Evolutionary conservation across 2,113 vertebrate species (phyloP).

Genomic region (Ardeotis arabs): DNA sequence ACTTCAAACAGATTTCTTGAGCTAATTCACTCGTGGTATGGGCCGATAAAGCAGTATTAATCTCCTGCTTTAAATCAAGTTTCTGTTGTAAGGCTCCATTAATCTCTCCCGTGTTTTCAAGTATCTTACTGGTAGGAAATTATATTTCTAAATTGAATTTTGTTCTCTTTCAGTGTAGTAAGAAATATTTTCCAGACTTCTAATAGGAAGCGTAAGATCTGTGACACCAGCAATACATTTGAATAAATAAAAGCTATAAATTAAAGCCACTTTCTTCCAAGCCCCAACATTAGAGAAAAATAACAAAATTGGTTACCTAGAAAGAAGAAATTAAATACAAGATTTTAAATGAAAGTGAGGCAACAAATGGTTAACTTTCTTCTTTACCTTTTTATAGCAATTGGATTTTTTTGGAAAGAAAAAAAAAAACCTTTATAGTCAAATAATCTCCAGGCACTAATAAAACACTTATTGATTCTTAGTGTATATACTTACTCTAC

Average conservation of each 20-base stretch:
- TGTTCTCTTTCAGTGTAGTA: conserved; percentile 69
- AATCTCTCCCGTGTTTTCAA: conserved; percentile 72
- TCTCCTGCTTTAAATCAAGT: conserved; percentile 75
- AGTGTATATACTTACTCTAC: conserved; percentile 51
- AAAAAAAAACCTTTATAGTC: conserved; percentile 27
- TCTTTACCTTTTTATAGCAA: conserved; percentile 70
- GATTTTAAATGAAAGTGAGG: conserved; percentile 56
- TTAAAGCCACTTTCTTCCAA: conserved; percentile 60
- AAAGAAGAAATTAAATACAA: conserved; percentile 66
- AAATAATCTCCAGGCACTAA: conserved; percentile 59
- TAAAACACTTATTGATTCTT: conserved; percentile 74
- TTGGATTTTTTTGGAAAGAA: background rate
- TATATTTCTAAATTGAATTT: conserved; percentile 78
- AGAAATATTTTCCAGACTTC: conserved; percentile 74
- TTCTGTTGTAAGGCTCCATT: conserved; percentile 73
- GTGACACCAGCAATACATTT: conserved; percentile 32
- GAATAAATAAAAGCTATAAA: conserved; percentile 73
- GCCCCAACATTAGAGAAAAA: conserved; percentile 14
- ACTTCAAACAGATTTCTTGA: conserved; percentile 70
- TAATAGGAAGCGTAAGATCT: conserved; percentile 70
- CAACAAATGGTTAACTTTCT: conserved; percentile 62
- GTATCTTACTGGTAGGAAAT: conserved; percentile 72
- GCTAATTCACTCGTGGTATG: conserved; percentile 60
- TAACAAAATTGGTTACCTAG: conserved; percentile 50
- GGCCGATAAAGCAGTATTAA: conserved; percentile 72